Conservation (phyloP, 1,140 invertebrate species). For the Polyergus mexicanus region DNA sequence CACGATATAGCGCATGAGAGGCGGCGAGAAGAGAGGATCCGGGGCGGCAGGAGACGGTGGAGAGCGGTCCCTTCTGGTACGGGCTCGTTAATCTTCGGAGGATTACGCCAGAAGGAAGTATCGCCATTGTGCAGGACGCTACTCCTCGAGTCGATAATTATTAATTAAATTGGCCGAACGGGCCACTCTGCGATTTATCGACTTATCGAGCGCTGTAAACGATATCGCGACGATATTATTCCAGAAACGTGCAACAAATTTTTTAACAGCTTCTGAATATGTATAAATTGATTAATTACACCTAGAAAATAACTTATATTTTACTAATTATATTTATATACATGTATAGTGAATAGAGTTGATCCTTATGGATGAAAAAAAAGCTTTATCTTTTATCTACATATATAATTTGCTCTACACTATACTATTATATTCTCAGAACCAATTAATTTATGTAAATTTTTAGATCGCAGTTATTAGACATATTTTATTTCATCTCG, state of each 20-base stretch:
- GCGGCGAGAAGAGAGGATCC: not conserved
- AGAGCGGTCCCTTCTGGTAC: constrained; percentile 70
- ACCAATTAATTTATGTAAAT: not conserved
- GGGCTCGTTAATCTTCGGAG: constrained; percentile 84
- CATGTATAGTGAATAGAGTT: not conserved
- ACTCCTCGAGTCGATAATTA: constrained; percentile 80
- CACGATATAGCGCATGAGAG: constrained; percentile 57
- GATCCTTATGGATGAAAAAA: not conserved
- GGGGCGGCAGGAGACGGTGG: constrained; percentile 18
- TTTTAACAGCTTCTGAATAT: constrained; percentile 15
- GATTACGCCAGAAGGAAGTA: constrained; percentile 80
- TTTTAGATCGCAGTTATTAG: not conserved
- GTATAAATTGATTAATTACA: not conserved
- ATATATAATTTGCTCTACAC: not conserved
- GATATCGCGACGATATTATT: constrained; percentile 6
- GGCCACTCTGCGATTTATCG: constrained; percentile 74
- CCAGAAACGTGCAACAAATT: constrained; percentile 3
- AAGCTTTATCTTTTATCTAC: not conserved
- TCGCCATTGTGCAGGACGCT: constrained; percentile 78
- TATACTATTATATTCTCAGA: not conserved
- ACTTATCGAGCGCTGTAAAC: constrained; percentile 56
- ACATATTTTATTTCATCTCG: not conserved
- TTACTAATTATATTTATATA: not conserved
- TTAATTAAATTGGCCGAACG: constrained; percentile 80
- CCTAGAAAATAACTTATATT: not conserved